Evolutionary conservation across 2,113 vertebrate species (phyloP).

Genomic region (Lophochroa leadbeateri): DNA sequence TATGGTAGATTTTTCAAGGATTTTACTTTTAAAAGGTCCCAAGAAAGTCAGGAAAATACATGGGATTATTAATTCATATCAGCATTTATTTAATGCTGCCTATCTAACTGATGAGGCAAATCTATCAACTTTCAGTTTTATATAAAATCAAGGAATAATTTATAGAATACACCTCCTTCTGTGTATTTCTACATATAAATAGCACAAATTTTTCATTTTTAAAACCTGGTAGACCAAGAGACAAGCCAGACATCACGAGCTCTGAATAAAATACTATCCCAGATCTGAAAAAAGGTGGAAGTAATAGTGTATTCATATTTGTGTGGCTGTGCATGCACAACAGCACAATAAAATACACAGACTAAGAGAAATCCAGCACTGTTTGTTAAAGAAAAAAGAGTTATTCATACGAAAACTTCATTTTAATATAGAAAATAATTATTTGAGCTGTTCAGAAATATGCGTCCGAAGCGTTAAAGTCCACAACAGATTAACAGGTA

Average conservation of each 20-base stretch:
- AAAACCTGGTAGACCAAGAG: neutral
- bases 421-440: neutral
- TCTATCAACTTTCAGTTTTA: neutral
- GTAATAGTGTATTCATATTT: neutral
- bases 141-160: neutral
- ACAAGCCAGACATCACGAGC: neutral
- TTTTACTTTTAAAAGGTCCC: neutral
- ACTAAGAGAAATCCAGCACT: neutral
- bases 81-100: neutral
- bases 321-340: neutral
- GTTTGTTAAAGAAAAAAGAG: neutral
- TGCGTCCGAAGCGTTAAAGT: neutral
- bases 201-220: neutral
- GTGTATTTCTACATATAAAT: neutral
- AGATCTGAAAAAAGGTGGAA: neutral
- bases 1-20: neutral
- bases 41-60: neutral
- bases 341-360: neutral
- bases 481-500: neutral
- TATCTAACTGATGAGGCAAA: neutral
- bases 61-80: neutral
- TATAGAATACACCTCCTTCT: neutral
- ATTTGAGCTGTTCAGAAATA: neutral
- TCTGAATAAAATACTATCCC: neutral
- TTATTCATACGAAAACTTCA: neutral